Conservation (phyloP, 2,113 vertebrate species). For the Xiphias gladius region DNA sequence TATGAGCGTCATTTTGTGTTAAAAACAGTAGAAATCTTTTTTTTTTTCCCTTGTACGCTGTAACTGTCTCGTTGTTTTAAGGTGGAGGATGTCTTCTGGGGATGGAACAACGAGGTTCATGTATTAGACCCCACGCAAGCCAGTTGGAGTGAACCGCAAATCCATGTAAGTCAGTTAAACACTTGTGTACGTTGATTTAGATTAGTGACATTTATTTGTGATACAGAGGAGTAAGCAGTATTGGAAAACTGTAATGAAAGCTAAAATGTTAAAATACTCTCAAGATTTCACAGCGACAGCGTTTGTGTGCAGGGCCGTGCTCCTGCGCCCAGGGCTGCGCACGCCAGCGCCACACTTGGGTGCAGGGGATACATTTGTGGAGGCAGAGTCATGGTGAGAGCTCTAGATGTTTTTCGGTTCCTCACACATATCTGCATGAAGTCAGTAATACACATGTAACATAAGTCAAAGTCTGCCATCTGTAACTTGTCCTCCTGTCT, state of each 20-base stretch:
- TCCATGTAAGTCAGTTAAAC: conserved; percentile 83
- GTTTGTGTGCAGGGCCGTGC: conserved; percentile 84
- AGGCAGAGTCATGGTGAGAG: conserved; percentile 92
- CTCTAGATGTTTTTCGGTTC: neutral
- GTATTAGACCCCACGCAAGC: conserved; percentile 89
- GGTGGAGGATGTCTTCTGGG: conserved; percentile 93
- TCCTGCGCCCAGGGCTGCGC: conserved; percentile 93
- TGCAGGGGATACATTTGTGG: conserved; percentile 93
- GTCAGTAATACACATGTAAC: neutral
- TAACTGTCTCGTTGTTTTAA: conserved; percentile 57
- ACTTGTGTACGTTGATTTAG: neutral
- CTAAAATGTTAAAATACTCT: neutral
- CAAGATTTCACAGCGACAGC: neutral
- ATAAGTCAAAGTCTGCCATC: neutral
- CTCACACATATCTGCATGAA: neutral
- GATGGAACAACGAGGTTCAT: conserved; percentile 97
- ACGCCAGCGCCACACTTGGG: conserved; percentile 88
- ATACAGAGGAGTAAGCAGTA: neutral
- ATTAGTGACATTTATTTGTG: neutral
- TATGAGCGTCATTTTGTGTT: neutral
- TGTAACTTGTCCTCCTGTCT: neutral
- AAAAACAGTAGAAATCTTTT: neutral
- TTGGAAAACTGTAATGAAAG: neutral
- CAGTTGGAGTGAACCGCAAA: conserved; percentile 90
- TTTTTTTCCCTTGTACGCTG: neutral